Conservation (phyloP, 1,140 invertebrate genomes). For the Lasioglossum albipes region DNA sequence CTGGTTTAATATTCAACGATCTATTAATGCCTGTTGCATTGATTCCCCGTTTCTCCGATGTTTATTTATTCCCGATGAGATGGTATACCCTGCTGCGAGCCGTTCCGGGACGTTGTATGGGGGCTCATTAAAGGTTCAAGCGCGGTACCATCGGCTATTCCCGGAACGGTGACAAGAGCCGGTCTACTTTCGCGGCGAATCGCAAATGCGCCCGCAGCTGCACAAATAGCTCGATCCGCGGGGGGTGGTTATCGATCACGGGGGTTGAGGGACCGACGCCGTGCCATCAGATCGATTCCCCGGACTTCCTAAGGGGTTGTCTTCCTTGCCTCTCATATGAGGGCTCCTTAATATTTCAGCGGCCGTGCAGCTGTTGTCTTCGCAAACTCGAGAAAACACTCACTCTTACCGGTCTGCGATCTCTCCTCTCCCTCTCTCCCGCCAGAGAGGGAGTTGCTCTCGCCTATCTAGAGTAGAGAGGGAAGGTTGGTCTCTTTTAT, state of each 20-base stretch:
- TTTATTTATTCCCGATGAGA: background rate
- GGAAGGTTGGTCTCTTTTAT: too few relatives aligned
- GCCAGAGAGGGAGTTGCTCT: too few relatives aligned
- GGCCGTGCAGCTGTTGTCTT: constrained; percentile 66
- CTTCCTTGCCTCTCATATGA: constrained; percentile 34
- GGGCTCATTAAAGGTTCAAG: background rate
- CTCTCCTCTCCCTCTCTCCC: too few relatives aligned
- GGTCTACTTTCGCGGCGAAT: constrained; percentile 1
- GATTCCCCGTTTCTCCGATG: background rate
- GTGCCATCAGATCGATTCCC: constrained; percentile 52
- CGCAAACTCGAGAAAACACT: constrained; percentile 62
- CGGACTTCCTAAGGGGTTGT: constrained; percentile 47
- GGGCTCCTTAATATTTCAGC: constrained; percentile 64
- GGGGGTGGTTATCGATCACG: constrained; percentile 19
- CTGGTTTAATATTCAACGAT: background rate
- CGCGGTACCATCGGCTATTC: background rate
- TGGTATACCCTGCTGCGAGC: background rate
- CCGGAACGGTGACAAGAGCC: constrained; percentile 6
- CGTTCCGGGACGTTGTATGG: too few relatives aligned
- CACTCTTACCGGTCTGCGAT: constrained; percentile 15
- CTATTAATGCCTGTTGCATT: background rate
- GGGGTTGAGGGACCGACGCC: constrained; percentile 15
- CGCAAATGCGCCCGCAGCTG: constrained; percentile 10
- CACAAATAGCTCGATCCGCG: constrained; percentile 20
- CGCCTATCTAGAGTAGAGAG: too few relatives aligned